phyloP scores from a whole-genome alignment of 2,888 invertebrate genomes.

The Euplexia lucipara region DNA sequence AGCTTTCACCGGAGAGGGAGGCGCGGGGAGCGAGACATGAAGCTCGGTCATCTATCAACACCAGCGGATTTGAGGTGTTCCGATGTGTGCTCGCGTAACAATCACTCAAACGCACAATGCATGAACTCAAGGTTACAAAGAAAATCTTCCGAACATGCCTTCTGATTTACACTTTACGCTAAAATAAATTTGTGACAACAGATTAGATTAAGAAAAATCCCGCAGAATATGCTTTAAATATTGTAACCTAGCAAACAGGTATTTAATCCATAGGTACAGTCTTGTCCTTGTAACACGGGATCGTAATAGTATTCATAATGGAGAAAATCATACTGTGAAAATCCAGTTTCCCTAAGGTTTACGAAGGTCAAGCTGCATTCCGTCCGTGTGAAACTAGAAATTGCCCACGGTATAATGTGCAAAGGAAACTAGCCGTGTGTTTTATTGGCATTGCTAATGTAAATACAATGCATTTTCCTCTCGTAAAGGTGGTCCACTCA shows the following conservation, averaged over 20 bases:
- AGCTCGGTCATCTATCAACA: slow-evolving; percentile 54
- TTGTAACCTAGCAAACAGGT: neutral
- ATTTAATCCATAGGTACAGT: neutral
- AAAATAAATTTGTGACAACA: too few relatives aligned
- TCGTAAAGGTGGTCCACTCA: neutral
- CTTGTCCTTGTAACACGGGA: slow-evolving; percentile 9
- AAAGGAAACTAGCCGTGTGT: slow-evolving; percentile 23
- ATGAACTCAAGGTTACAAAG: neutral
- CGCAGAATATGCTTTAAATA: neutral
- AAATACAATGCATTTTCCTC: slow-evolving; percentile 9
- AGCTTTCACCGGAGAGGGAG: slow-evolving; percentile 58
- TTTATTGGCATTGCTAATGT: slow-evolving; percentile 36
- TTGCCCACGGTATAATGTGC: slow-evolving; percentile 9
- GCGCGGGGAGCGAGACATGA: slow-evolving; percentile 29
- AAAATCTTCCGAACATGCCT: neutral
- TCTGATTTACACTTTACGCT: neutral
- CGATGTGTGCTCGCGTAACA: slow-evolving; percentile 38
- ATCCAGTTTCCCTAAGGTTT: slow-evolving; percentile 31
- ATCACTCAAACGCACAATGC: slow-evolving; percentile 19
- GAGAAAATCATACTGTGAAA: slow-evolving; percentile 17
- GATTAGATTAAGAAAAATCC: neutral
- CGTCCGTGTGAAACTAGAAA: slow-evolving; percentile 46
- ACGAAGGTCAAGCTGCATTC: slow-evolving; percentile 41
- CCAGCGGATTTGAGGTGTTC: slow-evolving; percentile 44
- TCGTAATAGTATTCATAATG: neutral